A percentile compares a stretch with the other conserved stretches of the same genome.
Conservation (phyloP, 1,140 invertebrate genomes). For the Hetaerina americana region DNA sequence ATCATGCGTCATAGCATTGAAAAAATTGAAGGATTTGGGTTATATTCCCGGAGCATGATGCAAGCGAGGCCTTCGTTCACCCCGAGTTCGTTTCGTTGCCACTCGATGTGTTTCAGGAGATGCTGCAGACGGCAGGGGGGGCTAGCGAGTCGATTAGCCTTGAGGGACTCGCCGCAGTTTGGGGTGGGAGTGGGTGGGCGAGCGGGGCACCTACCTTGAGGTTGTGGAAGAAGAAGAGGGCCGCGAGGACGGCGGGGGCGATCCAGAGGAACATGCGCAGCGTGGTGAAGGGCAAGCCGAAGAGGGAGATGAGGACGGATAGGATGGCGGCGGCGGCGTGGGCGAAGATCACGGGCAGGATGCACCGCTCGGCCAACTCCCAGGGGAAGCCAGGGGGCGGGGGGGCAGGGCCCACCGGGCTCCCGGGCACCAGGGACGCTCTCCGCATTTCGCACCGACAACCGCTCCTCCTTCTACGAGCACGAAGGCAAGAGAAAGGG, state of each 20-base stretch:
- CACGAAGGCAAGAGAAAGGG: too few species aligned
- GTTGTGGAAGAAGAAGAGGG: slow-evolving; percentile 66
- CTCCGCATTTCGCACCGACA: background rate
- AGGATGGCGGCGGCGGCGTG: slow-evolving; percentile 59
- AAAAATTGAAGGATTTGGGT: too few species aligned
- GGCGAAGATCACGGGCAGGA: slow-evolving; percentile 61
- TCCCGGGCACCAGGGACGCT: background rate
- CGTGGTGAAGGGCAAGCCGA: slow-evolving; percentile 56
- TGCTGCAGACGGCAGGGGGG: too few species aligned
- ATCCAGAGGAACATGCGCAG: slow-evolving; percentile 63
- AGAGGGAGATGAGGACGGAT: slow-evolving; percentile 51
- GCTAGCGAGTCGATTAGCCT: too few species aligned
- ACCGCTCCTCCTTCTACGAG: too few species aligned
- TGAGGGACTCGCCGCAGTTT: too few species aligned
- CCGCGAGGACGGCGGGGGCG: slow-evolving; percentile 48
- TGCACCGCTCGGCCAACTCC: slow-evolving; percentile 62
- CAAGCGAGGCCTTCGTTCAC: too few species aligned
- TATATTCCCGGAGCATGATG: too few species aligned
- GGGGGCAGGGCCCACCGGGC: background rate
- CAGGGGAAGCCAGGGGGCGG: slow-evolving; percentile 31
- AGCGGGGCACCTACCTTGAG: slow-evolving; percentile 52
- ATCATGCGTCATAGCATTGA: too few species aligned
- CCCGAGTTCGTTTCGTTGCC: too few species aligned
- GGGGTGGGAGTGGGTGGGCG: too few species aligned
- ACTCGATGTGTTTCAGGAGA: too few species aligned